phyloP scores from a whole-genome alignment of 1,140 invertebrate genomes.

The Carposina sasakii region DNA sequence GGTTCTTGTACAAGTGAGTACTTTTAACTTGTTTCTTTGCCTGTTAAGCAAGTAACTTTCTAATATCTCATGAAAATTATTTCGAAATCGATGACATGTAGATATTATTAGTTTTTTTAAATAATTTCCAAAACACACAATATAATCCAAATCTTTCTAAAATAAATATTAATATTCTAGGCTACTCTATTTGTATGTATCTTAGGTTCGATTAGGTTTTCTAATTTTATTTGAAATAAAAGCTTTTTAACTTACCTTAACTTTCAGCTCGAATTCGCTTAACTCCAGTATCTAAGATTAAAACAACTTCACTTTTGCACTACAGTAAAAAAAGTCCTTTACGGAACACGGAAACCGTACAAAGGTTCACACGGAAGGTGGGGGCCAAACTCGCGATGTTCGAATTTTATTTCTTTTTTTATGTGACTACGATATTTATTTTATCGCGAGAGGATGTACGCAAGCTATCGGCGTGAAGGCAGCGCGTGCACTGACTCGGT shows the following conservation, averaged over 20 bases:
- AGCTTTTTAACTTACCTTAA: slow-evolving; percentile 44
- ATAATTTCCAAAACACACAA: too few relatives aligned
- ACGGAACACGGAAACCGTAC: too few relatives aligned
- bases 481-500: slow-evolving; percentile 59
- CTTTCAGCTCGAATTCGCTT: slow-evolving; percentile 41
- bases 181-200: too few relatives aligned
- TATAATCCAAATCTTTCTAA: too few relatives aligned
- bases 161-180: too few relatives aligned
- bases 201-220: too few relatives aligned
- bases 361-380: slow-evolving; percentile 35
- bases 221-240: too few relatives aligned
- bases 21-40: slow-evolving; percentile 55
- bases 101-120: too few relatives aligned
- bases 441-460: too few relatives aligned
- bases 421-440: too few relatives aligned
- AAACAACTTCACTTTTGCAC: slow-evolving; percentile 51
- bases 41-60: slow-evolving; percentile 63
- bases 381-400: slow-evolving; percentile 27
- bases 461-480: slow-evolving; percentile 54
- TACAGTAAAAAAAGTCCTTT: slow-evolving; percentile 47
- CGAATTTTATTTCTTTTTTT: slow-evolving; percentile 18
- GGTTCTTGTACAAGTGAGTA: slow-evolving; percentile 47
- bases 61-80: slow-evolving; percentile 50
- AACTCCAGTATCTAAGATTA: slow-evolving; percentile 44
- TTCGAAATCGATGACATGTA: too few relatives aligned